phyloP scores from a whole-genome alignment of 2,113 vertebrate species.

The Poecile atricapillus region DNA sequence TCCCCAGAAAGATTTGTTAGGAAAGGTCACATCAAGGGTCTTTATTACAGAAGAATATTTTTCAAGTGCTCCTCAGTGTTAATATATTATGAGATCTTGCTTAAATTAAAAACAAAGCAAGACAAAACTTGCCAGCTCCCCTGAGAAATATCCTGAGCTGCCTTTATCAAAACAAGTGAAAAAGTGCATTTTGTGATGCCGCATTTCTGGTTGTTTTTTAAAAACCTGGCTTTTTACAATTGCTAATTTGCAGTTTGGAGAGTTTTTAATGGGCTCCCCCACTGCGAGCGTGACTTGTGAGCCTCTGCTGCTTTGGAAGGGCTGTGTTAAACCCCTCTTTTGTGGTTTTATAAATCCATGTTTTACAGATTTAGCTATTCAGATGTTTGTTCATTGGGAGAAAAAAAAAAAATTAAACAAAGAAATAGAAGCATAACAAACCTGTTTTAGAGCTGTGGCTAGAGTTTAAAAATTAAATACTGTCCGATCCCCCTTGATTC shows the following conservation, averaged over 20 bases:
- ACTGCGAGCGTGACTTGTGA: neutral
- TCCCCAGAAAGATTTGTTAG: slow-evolving; percentile 29
- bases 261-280: slow-evolving; percentile 4
- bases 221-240: neutral
- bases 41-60: slow-evolving; percentile 10
- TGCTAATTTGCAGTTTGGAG: neutral
- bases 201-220: neutral
- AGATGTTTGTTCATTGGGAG: neutral
- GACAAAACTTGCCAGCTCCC: slow-evolving; percentile 2
- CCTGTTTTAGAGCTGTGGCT: neutral
- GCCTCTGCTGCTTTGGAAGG: neutral
- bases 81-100: neutral
- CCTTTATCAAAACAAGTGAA: slow-evolving; percentile 22
- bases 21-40: neutral
- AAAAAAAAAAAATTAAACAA: neutral
- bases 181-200: neutral
- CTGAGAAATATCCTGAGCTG: slow-evolving; percentile 6
- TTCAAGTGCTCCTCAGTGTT: neutral
- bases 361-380: neutral
- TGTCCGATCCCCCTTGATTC: neutral
- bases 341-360: neutral
- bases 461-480: neutral
- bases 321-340: neutral
- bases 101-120: slow-evolving; percentile 17
- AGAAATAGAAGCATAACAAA: neutral